These are phyloP conservation scores for Bos taurus DNA, from an alignment of 2,113 vertebrate genomes.

Conservation along the genomic window ARS-UCD2.0 NC_037336.1:100580501-100581000, in stretches of 20 bases:
- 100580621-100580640: neutral
- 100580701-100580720: neutral
- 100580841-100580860: neutral
- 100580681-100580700: accelerated
- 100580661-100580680: accelerated
- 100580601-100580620: too few relatives aligned
- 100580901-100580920: neutral
- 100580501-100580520: neutral
- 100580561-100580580: neutral
- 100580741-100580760: neutral
- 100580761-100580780: neutral
- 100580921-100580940: neutral
- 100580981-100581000: neutral
- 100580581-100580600: accelerated
- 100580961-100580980: neutral
- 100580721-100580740: neutral
- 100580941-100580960: neutral
- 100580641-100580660: accelerated
- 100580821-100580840: neutral
- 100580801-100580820: too few relatives aligned
- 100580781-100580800: neutral
- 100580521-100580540: accelerated
- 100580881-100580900: neutral
- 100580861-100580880: accelerated
- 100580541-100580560: neutral